Evolutionary conservation across 2,113 vertebrate species (phyloP).

Genomic region (Platycercus adscitus): DNA sequence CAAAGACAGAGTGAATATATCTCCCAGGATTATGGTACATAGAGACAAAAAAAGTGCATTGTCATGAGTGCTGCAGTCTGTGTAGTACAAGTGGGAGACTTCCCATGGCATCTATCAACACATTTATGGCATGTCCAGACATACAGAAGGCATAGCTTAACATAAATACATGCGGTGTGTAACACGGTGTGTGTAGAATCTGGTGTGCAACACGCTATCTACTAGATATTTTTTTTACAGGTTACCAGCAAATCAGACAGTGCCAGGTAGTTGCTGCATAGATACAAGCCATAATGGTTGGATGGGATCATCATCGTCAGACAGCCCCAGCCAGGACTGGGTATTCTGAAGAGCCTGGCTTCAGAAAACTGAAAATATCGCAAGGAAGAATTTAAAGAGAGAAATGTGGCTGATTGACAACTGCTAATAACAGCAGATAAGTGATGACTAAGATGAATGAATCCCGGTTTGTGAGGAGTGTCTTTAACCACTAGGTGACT

Average conservation of each 20-base stretch:
- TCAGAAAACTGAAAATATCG: neutral
- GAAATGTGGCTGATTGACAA: neutral
- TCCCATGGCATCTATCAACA: neutral
- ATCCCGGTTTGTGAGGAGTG: neutral
- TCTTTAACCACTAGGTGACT: neutral
- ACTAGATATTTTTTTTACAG: neutral
- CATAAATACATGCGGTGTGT: neutral
- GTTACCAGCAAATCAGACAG: neutral
- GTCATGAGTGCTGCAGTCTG: neutral
- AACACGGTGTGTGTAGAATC: neutral
- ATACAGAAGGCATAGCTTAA: neutral
- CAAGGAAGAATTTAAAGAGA: neutral
- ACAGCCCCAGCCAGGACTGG: neutral
- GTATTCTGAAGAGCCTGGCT: neutral
- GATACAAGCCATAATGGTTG: neutral
- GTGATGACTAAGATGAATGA: neutral
- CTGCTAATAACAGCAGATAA: neutral
- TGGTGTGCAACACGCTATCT: neutral
- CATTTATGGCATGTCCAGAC: neutral
- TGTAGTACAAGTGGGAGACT: neutral
- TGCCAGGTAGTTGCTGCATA: neutral
- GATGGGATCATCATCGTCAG: neutral
- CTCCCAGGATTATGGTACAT: neutral
- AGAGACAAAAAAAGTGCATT: neutral
- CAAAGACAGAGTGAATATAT: neutral